Evolutionary conservation across 2,797 vertebrate genomes (phyloP).

Genomic region (Bovichtus variegatus): DNA sequence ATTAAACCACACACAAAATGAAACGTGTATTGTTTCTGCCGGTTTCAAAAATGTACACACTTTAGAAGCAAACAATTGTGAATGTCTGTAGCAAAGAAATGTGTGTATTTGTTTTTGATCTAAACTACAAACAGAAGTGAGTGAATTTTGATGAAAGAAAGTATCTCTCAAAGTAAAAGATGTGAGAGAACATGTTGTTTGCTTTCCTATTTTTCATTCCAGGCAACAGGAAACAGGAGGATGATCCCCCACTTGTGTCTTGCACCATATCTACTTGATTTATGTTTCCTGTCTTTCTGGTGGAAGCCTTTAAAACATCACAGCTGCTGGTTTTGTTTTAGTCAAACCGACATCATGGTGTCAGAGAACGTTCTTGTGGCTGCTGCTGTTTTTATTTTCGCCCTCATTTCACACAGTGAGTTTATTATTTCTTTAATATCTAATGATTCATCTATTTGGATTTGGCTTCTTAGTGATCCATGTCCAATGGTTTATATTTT

Average conservation of each 20-base stretch:
- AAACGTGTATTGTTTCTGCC: not conserved
- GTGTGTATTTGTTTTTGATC: not conserved
- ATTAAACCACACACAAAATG: not conserved
- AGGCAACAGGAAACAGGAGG: slow-evolving; percentile 30
- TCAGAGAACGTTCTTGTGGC: slow-evolving; percentile 29
- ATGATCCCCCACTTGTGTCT: slow-evolving; percentile 32
- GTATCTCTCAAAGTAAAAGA: not conserved
- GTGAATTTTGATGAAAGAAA: too few species aligned
- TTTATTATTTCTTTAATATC: not conserved
- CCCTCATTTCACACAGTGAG: slow-evolving; percentile 71
- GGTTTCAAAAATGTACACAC: not conserved
- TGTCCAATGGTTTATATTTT: not conserved
- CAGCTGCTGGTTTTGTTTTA: not conserved
- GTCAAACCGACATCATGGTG: slow-evolving; percentile 54
- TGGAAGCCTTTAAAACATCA: slow-evolving; percentile 45
- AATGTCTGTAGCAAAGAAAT: not conserved
- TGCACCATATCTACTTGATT: slow-evolving; percentile 59
- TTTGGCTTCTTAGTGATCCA: not conserved
- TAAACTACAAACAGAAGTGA: not conserved
- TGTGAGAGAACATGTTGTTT: not conserved
- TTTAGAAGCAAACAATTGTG: not conserved
- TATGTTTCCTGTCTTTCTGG: slow-evolving; percentile 48
- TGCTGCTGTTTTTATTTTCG: slow-evolving; percentile 45
- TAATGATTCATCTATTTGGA: not conserved
- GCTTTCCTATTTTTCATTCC: slow-evolving; percentile 56